Evolutionary conservation across 2,797 vertebrate species (phyloP), one percentile per base, ranked within the genome.

Genomic region (Myiotriccus ornatus): DNA sequence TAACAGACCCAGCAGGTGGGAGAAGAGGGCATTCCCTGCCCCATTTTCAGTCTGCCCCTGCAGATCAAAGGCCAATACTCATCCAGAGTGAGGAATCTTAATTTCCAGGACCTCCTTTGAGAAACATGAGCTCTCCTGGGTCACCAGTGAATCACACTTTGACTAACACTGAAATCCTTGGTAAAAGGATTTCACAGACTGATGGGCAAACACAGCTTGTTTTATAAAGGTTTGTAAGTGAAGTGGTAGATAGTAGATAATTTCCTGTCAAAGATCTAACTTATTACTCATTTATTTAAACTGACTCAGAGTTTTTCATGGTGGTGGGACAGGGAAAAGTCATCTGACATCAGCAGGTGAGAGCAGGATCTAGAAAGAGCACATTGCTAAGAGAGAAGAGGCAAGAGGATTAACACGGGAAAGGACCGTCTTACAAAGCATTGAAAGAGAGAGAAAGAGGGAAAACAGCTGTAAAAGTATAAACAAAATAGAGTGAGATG

Each of bases 51-150:
- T 28, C 25, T 77, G 14, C 14, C 16, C 14, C 8, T 67, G 23
- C 15, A 49, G 9, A 20, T 27, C 0, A 0, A 22, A 30, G 9
- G 18, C 39, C 47, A 32, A 9, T 30, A 28, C 7, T 80, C 7
- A 0, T 25, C 7, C 25, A n/a, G 14, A 24, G 2, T 2, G 7
- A 27, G 17, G 16, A 84, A 49, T 56, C 3, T 18, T 56, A 32
- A n/a, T 47, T 78, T 64, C 24, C 34, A 75, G 19, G 23, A 23
- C 19, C 9, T 50, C 10, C 23, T 78, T 32, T 32, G 28, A 76
- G 46, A 35, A 90, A 46, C 3, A 0, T 24, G 39, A 9, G 12
- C 6, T 85, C 7, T 91, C 12, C 34, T 49, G 13, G 6, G 12
- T 63, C 30, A 65, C 23, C 20, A 83, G 17, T 3, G 32, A 65